Percentiles rank a stretch among this genome's conserved stretches.
Conservation (phyloP, 2,888 invertebrate genomes). For the Drosophila colorata region DNA sequence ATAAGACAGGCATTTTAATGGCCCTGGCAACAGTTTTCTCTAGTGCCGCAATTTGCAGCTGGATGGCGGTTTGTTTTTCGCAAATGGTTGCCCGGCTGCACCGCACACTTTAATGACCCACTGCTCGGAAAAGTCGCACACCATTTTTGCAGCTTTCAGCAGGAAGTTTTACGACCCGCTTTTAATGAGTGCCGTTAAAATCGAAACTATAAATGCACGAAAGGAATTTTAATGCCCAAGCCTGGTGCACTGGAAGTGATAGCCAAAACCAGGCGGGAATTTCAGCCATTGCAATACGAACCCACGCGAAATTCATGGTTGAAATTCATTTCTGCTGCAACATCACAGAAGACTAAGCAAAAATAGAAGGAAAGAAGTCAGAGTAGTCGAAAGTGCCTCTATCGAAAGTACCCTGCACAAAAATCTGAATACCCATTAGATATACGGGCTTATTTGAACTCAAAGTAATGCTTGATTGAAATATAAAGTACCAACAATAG, state of each 20-base stretch:
- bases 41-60: slow-evolving; percentile 20
- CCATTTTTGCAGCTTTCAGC: slow-evolving; percentile 29
- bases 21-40: slow-evolving; percentile 19
- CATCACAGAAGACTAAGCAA: not conserved
- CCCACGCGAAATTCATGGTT: slow-evolving; percentile 27
- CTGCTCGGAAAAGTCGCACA: slow-evolving; percentile 43
- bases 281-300: slow-evolving; percentile 21
- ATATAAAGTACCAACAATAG: too few species aligned
- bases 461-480: too few species aligned
- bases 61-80: slow-evolving; percentile 10
- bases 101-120: slow-evolving; percentile 37
- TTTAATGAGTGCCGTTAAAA: slow-evolving; percentile 57
- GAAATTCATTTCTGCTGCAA: slow-evolving; percentile 34
- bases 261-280: slow-evolving; percentile 27
- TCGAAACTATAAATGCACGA: slow-evolving; percentile 42
- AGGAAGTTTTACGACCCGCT: slow-evolving; percentile 38
- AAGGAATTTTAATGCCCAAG: slow-evolving; percentile 27
- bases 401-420: not conserved
- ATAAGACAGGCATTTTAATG: slow-evolving; percentile 26
- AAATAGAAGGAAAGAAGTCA: not conserved
- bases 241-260: slow-evolving; percentile 31
- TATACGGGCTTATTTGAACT: too few species aligned
- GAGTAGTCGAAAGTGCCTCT: not conserved
- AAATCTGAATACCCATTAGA: not conserved
- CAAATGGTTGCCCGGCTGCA: slow-evolving; percentile 22